Base-by-base conservation (phyloP, 2,113 vertebrate genomes). In the Phyllostomus discolor region DNA sequence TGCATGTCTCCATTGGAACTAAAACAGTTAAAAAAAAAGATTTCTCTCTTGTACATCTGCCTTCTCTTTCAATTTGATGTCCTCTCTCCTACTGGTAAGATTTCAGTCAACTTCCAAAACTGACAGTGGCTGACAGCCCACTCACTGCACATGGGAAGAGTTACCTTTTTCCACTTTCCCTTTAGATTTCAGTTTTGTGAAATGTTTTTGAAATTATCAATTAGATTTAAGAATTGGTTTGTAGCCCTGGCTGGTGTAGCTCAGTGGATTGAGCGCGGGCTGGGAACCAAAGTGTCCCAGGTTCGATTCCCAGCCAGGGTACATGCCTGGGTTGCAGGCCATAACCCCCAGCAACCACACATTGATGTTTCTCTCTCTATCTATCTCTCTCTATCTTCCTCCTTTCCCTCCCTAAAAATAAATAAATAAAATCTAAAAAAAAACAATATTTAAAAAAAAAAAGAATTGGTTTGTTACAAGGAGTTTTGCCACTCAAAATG, bases 1-100 rank as follows among this genome's bases (percentile, higher is more conserved):
- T 57, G 59, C 79, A 75, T 95, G 95, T 96, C 80, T 33, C n/a
- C 88, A 41, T 96, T 96, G 75, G 91, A 97, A 48, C 75, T 90
- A 46, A 12, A 84, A 88, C 94, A 85, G 54, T 86, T 48, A 73
- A 75, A 54, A 20, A 73, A 89, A 90, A 94, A 92, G 91, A 94
- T 95, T 94, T 96, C 54, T 62, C 19, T 94, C 33, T 95, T 69
- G 11, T 80, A 73, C 75, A 93, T 75, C 96, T 95, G 93, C 83
- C 78, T 93, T 84, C 52, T 62, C 83, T 93, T 96, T 89, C 67
- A 88, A 73, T 31, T 17, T 96, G 69, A 91, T 52, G 5, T 43
- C 83, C 62, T 90, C 35, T 94, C 4, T 72, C 83, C 33, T 43
- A 8, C 38, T 62, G 59, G 64, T 91, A 78, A 96, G 67, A 73